Conservation (phyloP, 2,888 invertebrate species). For the Drosophila tripunctata region DNA sequence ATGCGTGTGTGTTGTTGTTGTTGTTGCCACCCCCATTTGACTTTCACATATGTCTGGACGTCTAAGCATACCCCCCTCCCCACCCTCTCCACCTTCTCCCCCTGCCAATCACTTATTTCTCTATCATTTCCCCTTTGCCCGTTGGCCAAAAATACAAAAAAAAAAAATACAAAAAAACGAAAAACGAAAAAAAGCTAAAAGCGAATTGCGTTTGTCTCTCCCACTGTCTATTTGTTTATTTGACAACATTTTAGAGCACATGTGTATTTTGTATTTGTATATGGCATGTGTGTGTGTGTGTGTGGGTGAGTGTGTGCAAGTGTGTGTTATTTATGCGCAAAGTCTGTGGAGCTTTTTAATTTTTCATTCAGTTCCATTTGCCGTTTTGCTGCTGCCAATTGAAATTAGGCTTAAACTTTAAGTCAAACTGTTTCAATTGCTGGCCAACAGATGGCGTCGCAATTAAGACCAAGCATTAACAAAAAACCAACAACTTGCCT, state of each 20-base stretch:
- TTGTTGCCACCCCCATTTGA: slow-evolving; percentile 64
- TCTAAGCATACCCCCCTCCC: background rate
- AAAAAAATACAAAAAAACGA: too few relatives aligned
- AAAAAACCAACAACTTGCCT: background rate
- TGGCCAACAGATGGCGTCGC: slow-evolving; percentile 45
- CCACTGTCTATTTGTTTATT: slow-evolving; percentile 70
- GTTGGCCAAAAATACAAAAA: slow-evolving; percentile 46
- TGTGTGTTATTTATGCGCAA: slow-evolving; percentile 35
- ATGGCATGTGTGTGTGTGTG: slow-evolving; percentile 4
- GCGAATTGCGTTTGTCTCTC: slow-evolving; percentile 59
- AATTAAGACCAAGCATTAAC: slow-evolving; percentile 29
- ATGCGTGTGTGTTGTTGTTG: slow-evolving; percentile 19
- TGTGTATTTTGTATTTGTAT: slow-evolving; percentile 26
- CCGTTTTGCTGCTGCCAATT: slow-evolving; percentile 16
- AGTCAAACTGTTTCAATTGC: slow-evolving; percentile 6
- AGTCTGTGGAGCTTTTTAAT: slow-evolving; percentile 37
- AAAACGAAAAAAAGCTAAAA: slow-evolving; percentile 43
- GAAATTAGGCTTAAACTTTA: slow-evolving; percentile 29
- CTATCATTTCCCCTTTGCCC: slow-evolving; percentile 28
- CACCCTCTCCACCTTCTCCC: background rate
- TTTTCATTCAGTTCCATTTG: slow-evolving; percentile 48
- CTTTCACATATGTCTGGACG: slow-evolving; percentile 63
- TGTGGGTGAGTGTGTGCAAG: slow-evolving; percentile 2
- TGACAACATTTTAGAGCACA: slow-evolving; percentile 65
- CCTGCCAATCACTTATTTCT: slow-evolving; percentile 17